Conservation (phyloP, 2,113 vertebrate species). For the Crotalus helleri region DNA sequence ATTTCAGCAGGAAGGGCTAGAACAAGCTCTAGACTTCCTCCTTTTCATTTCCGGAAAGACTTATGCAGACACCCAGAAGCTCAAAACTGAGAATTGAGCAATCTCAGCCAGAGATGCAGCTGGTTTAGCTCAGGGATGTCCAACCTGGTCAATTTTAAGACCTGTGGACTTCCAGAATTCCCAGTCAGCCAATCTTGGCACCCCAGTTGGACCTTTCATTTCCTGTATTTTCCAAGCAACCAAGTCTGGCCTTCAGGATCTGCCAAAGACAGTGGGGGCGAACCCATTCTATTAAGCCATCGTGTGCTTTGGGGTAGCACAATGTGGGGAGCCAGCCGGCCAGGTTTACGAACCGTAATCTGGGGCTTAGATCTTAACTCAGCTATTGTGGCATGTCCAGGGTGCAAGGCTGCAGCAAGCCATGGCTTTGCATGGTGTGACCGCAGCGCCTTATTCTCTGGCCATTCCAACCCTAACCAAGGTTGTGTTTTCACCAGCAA, state of each 20-base stretch:
- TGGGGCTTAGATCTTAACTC: not conserved
- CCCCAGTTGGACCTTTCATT: not conserved
- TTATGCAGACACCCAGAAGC: not conserved
- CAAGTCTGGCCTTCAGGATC: not conserved
- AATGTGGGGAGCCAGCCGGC: not conserved
- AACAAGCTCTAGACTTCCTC: not conserved
- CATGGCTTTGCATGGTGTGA: not conserved
- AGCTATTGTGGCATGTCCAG: not conserved
- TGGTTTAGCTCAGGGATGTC: not conserved
- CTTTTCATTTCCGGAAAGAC: not conserved
- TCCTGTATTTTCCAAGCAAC: not conserved
- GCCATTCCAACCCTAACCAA: not conserved
- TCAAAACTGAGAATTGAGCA: not conserved
- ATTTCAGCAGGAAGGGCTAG: not conserved
- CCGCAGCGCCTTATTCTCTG: not conserved
- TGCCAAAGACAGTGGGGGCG: not conserved
- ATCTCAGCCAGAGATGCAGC: not conserved
- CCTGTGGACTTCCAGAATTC: not conserved
- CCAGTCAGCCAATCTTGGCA: not conserved
- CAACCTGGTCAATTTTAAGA: not conserved
- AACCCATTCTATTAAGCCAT: not conserved
- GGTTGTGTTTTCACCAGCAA: not conserved
- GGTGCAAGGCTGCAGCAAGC: not conserved
- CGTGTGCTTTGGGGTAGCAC: not conserved
- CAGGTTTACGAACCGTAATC: not conserved